Conservation (phyloP, 2,888 invertebrate species). For the Drosophila atripex region DNA sequence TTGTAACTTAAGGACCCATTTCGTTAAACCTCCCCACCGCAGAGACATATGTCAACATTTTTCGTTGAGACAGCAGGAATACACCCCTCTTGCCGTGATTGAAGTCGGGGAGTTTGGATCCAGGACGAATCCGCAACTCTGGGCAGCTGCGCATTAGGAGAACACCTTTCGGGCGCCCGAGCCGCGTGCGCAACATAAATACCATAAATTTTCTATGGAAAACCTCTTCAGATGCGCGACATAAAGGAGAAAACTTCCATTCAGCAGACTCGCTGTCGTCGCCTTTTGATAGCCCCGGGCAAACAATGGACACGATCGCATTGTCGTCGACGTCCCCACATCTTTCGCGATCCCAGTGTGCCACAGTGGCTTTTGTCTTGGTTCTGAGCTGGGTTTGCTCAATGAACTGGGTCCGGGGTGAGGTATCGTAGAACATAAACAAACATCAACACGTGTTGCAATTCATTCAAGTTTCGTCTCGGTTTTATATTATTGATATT, state of each 20-base stretch:
- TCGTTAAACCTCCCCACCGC: constrained; percentile 28
- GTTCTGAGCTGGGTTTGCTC: constrained; percentile 59
- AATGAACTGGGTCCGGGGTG: constrained; percentile 45
- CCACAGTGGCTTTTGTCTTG: constrained; percentile 51
- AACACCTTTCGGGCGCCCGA: constrained; percentile 52
- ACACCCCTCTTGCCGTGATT: constrained; percentile 58
- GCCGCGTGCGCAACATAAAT: constrained; percentile 63
- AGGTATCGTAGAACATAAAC: constrained; percentile 49
- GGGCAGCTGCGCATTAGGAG: constrained; percentile 61
- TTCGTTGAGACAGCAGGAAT: constrained; percentile 42
- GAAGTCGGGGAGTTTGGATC: constrained; percentile 33
- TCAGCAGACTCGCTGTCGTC: constrained; percentile 44
- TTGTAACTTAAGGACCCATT: constrained; percentile 7
- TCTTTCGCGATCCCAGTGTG: constrained; percentile 67
- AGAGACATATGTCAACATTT: constrained; percentile 50
- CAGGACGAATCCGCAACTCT: constrained; percentile 53
- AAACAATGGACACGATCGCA: constrained; percentile 62
- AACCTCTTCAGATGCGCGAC: constrained; percentile 57
- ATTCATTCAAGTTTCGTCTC: constrained; percentile 66
- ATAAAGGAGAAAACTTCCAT: constrained; percentile 66
- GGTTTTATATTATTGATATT: constrained; percentile 55
- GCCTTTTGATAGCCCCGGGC: constrained; percentile 49
- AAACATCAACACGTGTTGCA: constrained; percentile 68
- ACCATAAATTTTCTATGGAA: constrained; percentile 62
- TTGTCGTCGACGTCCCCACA: constrained; percentile 63